Percentiles rank a stretch among this genome's conserved stretches.
phyloP scores from a whole-genome alignment of 2,888 invertebrate species.

The Tipula confusa region DNA sequence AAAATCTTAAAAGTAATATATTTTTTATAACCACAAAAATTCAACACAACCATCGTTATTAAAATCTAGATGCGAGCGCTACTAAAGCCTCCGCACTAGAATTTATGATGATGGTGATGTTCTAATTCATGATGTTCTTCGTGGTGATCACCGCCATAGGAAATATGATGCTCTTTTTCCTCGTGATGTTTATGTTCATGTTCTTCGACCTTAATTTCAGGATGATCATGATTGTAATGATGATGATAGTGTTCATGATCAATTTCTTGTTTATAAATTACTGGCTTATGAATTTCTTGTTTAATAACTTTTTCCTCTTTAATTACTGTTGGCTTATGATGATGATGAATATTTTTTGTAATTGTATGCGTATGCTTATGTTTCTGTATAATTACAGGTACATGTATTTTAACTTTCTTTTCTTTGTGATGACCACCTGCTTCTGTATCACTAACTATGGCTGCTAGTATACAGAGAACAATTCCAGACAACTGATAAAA shows the following conservation, averaged over 20 bases:
- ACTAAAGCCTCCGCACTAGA: background rate
- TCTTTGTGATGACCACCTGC: conserved; percentile 41
- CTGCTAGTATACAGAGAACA: background rate
- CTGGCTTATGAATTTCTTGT: conserved; percentile 45
- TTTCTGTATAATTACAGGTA: conserved; percentile 47
- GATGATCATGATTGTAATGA: conserved; percentile 39
- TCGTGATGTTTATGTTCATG: conserved; percentile 27
- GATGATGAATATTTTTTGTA: conserved; percentile 49
- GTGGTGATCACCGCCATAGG: background rate
- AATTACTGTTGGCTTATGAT: conserved; percentile 49
- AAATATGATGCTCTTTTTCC: background rate
- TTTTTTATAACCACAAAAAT: background rate
- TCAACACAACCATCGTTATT: background rate
- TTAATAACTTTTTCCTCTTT: conserved; percentile 49
- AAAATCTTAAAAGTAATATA: too few species aligned
- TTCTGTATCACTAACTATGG: background rate
- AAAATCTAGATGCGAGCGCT: background rate
- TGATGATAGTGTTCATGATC: conserved; percentile 47
- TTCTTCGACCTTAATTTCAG: conserved; percentile 32
- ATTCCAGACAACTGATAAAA: conserved; percentile 21
- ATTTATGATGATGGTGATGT: conserved; percentile 3
- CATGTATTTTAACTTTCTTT: conserved; percentile 48
- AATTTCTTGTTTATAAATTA: conserved; percentile 43
- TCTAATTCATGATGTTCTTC: conserved; percentile 21
- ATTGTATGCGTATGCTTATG: conserved; percentile 49